These are phyloP conservation scores for Mystacides longicornis DNA, from an alignment of 2,888 invertebrate species.

Conservation along the genomic window DNA sequence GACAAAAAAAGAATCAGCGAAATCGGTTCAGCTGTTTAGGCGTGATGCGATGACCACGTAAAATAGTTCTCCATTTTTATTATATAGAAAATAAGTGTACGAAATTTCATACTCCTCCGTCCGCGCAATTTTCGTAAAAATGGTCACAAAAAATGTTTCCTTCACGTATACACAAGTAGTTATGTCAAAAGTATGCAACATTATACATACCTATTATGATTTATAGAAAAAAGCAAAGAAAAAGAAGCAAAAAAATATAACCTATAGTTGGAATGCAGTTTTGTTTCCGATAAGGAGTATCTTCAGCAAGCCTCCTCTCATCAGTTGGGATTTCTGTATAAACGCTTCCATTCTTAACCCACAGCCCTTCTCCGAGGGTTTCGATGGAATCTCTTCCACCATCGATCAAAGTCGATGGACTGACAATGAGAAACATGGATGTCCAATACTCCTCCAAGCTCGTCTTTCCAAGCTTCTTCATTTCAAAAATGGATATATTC, in stretches of 20 bases:
- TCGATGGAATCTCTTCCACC: constrained; percentile 14
- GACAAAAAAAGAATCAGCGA: too few species aligned
- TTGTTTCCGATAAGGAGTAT: constrained; percentile 18
- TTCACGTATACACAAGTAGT: too few species aligned
- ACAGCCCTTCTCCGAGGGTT: constrained; percentile 19
- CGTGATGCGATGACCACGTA: too few species aligned
- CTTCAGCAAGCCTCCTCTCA: constrained; percentile 7
- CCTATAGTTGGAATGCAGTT: constrained; percentile 23
- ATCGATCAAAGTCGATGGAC: constrained; percentile 12
- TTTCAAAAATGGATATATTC: constrained; percentile 15
- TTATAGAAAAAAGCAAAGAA: not conserved
- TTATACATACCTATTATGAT: too few species aligned
- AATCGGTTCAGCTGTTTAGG: too few species aligned
- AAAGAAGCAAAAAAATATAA: constrained; percentile 1
- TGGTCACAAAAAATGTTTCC: too few species aligned
- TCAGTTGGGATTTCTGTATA: constrained; percentile 21
- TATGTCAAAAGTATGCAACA: too few species aligned
- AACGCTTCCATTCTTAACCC: constrained; percentile 21
- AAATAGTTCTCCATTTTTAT: too few species aligned
- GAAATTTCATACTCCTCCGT: too few species aligned
- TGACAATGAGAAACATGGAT: constrained; percentile 15
- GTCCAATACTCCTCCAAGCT: constrained; percentile 18
- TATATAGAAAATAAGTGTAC: too few species aligned
- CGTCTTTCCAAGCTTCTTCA: constrained; percentile 11
- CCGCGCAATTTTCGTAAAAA: too few species aligned